Conservation (phyloP, 2,797 vertebrate species). For the Danionella dracula region DNA sequence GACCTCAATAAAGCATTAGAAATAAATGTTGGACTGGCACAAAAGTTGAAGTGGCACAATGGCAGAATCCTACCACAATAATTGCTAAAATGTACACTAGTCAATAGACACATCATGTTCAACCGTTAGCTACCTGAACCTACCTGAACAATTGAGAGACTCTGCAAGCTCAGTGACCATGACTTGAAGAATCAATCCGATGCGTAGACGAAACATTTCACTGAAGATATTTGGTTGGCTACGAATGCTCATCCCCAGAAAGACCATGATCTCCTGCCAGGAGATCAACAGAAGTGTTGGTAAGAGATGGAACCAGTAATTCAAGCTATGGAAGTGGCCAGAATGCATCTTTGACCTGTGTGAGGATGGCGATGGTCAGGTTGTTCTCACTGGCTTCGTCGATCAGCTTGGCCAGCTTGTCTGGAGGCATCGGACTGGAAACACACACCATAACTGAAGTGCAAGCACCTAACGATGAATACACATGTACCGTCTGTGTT, state of each 20-base stretch:
- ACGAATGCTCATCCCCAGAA: slow-evolving; percentile 92
- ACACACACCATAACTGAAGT: neutral
- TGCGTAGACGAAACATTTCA: slow-evolving; percentile 94
- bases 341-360: slow-evolving; percentile 81
- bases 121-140: too few species aligned
- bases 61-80: too few species aligned
- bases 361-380: slow-evolving; percentile 85
- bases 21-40: too few species aligned
- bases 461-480: neutral
- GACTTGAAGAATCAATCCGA: slow-evolving; percentile 97
- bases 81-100: too few species aligned
- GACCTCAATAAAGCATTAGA: too few species aligned
- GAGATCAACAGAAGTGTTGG: neutral
- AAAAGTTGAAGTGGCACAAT: too few species aligned
- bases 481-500: neutral
- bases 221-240: slow-evolving; percentile 85
- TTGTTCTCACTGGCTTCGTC: slow-evolving; percentile 89
- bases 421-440: slow-evolving; percentile 78
- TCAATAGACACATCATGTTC: too few species aligned
- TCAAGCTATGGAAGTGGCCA: neutral
- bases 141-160: slow-evolving; percentile 88
- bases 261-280: slow-evolving; percentile 95
- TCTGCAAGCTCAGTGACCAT: slow-evolving; percentile 92
- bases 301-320: neutral
- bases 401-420: slow-evolving; percentile 82